Percentiles rank a stretch among this genome's conserved stretches.
Conservation (phyloP, 2,888 invertebrate genomes). For the Punctoribates punctum region DNA sequence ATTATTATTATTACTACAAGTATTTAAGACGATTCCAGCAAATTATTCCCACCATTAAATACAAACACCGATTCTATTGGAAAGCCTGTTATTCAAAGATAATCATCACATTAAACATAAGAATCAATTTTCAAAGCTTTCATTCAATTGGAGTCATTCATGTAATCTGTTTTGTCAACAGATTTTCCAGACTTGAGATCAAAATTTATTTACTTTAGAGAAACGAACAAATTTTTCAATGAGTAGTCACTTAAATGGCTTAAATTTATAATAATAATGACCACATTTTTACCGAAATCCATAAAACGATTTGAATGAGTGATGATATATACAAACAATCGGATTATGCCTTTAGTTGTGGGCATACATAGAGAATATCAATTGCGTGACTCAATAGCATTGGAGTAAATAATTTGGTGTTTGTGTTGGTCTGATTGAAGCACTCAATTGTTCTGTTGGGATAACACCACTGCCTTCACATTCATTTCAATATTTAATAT, state of each 20-base stretch:
- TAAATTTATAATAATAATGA: too few relatives aligned
- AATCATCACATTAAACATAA: too few relatives aligned
- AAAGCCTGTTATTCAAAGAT: too few relatives aligned
- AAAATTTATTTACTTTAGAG: too few relatives aligned
- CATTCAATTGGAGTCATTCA: too few relatives aligned
- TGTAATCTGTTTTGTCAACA: too few relatives aligned
- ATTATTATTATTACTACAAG: slow-evolving; percentile 21
- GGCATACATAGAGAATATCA: not conserved
- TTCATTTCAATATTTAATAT: not conserved
- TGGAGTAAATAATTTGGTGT: slow-evolving; percentile 30
- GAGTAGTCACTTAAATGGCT: too few relatives aligned
- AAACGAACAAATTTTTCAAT: too few relatives aligned
- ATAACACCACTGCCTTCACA: not conserved
- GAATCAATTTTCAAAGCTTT: too few relatives aligned
- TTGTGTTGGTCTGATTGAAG: slow-evolving; percentile 33
- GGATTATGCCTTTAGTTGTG: not conserved
- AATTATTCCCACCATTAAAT: not conserved
- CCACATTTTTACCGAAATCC: too few relatives aligned
- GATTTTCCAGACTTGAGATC: too few relatives aligned
- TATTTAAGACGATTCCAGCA: slow-evolving; percentile 4
- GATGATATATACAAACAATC: not conserved
- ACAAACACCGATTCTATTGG: not conserved
- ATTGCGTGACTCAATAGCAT: slow-evolving; percentile 38
- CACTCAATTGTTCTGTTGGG: slow-evolving; percentile 12
- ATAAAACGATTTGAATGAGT: not conserved